phyloP scores from a whole-genome alignment of 2,888 invertebrate genomes.

The Hartigia nigra region DNA sequence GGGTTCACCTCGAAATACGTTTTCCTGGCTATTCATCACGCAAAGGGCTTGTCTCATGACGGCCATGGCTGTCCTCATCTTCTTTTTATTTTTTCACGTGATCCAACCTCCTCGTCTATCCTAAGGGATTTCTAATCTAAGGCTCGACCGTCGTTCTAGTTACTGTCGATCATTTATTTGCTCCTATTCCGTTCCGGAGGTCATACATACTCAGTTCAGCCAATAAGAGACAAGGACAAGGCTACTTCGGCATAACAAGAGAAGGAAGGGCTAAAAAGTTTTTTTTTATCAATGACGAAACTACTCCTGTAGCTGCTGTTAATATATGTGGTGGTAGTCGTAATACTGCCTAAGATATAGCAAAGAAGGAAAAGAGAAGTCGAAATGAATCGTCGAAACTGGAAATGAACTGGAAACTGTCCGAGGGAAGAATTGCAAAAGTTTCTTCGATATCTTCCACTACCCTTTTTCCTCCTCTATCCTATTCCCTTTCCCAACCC shows the following conservation, averaged over 20 bases:
- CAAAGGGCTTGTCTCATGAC: not conserved
- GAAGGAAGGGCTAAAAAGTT: not conserved
- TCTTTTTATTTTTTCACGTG: not conserved
- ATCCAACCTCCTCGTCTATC: not conserved
- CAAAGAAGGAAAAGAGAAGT: not conserved
- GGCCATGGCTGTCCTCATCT: not conserved
- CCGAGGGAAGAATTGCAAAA: not conserved
- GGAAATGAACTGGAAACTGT: conserved; percentile 8
- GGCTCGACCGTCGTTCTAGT: not conserved
- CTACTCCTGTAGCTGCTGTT: not conserved
- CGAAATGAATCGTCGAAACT: not conserved
- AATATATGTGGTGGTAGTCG: not conserved
- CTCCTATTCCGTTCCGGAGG: not conserved
- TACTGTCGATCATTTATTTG: not conserved
- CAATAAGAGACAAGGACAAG: not conserved
- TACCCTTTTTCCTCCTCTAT: not conserved
- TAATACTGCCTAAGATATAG: not conserved
- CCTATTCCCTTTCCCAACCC: not conserved
- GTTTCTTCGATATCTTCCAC: not conserved
- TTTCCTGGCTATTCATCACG: not conserved
- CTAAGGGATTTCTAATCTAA: not conserved
- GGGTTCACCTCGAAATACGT: not conserved
- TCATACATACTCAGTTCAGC: not conserved
- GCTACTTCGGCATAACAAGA: not conserved
- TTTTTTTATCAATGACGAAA: not conserved